phyloP scores from a whole-genome alignment of 2,113 vertebrate genomes.

The Falco punctatus region DNA sequence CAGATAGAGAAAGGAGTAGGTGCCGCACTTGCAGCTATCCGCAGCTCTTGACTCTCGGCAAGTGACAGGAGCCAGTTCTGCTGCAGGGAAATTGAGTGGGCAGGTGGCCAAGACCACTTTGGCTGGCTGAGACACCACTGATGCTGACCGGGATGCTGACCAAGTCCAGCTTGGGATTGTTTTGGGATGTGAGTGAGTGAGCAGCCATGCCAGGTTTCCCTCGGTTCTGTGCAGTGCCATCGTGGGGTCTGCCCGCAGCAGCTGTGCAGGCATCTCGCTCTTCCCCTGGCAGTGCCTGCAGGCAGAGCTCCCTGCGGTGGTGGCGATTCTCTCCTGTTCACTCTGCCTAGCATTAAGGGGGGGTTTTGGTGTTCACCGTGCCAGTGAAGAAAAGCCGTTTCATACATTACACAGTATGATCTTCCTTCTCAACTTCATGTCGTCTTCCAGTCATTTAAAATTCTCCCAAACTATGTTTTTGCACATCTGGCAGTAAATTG shows the following conservation, averaged over 20 bases:
- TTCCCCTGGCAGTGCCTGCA: neutral
- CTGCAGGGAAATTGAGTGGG: neutral
- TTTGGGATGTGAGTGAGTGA: neutral
- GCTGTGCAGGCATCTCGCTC: accelerated
- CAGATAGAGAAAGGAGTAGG: neutral
- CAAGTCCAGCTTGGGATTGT: neutral
- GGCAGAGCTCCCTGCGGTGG: neutral
- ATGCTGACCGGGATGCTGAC: neutral
- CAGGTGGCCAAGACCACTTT: neutral
- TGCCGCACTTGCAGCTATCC: neutral
- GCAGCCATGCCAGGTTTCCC: neutral
- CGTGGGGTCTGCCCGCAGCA: neutral
- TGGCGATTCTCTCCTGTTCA: neutral
- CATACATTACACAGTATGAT: neutral
- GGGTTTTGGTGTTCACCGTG: neutral
- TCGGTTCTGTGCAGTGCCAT: accelerated
- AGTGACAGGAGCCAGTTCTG: neutral
- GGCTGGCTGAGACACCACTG: neutral
- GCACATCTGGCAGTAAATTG: neutral
- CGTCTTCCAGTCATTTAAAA: neutral
- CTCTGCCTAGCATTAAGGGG: neutral
- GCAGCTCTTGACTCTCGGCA: accelerated
- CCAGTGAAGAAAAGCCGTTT: neutral
- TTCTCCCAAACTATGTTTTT: neutral
- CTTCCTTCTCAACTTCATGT: neutral